Conservation (phyloP, 2,888 invertebrate species). For the Fabriciana adippe region DNA sequence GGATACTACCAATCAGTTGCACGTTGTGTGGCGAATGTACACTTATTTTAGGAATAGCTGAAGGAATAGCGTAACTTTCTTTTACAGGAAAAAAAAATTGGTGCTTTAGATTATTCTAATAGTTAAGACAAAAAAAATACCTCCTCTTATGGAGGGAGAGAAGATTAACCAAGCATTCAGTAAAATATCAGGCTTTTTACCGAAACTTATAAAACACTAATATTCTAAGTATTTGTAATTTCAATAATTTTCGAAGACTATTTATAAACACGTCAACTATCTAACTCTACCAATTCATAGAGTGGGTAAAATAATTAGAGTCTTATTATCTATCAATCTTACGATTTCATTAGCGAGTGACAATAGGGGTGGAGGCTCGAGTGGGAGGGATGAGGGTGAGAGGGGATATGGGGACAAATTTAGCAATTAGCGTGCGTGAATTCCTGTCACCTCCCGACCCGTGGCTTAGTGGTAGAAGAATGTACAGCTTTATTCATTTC, state of each 20-base stretch:
- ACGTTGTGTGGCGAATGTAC: too few relatives aligned
- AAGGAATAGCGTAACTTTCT: too few relatives aligned
- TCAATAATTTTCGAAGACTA: neutral
- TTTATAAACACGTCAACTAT: neutral
- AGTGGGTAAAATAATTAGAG: constrained; percentile 24
- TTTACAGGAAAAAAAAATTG: too few relatives aligned
- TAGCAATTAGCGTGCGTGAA: constrained; percentile 71
- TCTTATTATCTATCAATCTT: constrained; percentile 35
- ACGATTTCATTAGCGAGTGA: constrained; percentile 43
- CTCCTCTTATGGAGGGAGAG: too few relatives aligned
- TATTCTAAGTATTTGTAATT: constrained; percentile 1
- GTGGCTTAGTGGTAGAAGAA: constrained; percentile 53
- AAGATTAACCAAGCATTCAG: too few relatives aligned
- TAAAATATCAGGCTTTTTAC: too few relatives aligned
- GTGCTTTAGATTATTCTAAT: too few relatives aligned
- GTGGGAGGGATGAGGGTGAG: constrained; percentile 7
- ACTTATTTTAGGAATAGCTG: too few relatives aligned
- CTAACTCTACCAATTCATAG: constrained; percentile 5
- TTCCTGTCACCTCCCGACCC: constrained; percentile 42
- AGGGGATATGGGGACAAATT: constrained; percentile 50
- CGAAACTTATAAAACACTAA: too few relatives aligned
- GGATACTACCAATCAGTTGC: too few relatives aligned
- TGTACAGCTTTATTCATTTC: constrained; percentile 37
- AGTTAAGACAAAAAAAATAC: too few relatives aligned
- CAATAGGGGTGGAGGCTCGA: constrained; percentile 48